Conservation (phyloP, 2,113 vertebrate genomes). For the Caretta caretta region DNA sequence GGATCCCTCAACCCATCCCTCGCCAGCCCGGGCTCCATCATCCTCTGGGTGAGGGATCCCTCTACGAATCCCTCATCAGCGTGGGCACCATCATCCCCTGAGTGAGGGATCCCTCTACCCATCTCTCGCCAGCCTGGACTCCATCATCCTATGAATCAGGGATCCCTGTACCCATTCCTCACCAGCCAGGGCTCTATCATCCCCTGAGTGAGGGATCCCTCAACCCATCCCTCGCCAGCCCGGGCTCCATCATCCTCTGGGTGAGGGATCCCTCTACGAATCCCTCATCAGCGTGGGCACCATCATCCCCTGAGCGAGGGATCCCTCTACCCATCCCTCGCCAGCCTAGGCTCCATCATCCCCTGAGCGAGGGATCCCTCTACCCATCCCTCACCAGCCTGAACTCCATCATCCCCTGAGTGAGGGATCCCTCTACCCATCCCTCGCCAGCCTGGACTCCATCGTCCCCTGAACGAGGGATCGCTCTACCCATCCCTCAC, state of each 20-base stretch:
- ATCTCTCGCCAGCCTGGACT: too few relatives aligned
- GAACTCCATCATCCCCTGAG: not conserved
- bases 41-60: not conserved
- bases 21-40: too few relatives aligned
- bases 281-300: not conserved
- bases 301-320: not conserved
- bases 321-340: too few relatives aligned
- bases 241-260: not conserved
- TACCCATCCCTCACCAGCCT: not conserved
- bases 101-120: not conserved
- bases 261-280: not conserved
- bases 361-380: not conserved
- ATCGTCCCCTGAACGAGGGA: not conserved
- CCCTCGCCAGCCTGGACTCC: not conserved
- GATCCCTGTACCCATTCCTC: not conserved
- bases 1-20: not conserved
- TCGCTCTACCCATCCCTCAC: not conserved
- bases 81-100: not conserved
- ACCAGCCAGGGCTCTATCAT: too few relatives aligned
- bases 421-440: fast-evolving
- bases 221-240: not conserved
- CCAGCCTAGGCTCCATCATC: not conserved
- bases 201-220: too few relatives aligned
- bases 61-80: not conserved
- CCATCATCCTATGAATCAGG: too few relatives aligned